Conservation (phyloP, 2,113 vertebrate genomes). For the Brachyhypopomus occidentalis region DNA sequence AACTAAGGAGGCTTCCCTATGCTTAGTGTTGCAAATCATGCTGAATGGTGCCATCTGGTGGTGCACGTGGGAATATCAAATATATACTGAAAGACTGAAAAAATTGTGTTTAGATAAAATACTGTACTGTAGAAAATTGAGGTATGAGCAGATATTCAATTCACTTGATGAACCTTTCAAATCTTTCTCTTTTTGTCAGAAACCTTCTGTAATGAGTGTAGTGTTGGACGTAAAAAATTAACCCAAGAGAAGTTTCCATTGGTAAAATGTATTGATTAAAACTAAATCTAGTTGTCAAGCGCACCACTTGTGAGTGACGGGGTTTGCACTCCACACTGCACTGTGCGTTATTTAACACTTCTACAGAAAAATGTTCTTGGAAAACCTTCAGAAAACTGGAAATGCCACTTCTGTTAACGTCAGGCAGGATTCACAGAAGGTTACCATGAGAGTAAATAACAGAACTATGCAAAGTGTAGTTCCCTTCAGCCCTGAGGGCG, state of each 20-base stretch:
- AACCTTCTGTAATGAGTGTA: too few relatives aligned
- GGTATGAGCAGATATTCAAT: too few relatives aligned
- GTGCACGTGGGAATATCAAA: not conserved
- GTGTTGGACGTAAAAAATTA: not conserved
- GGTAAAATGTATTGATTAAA: not conserved
- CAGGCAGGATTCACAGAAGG: not conserved
- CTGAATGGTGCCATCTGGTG: constrained; percentile 27
- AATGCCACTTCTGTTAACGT: not conserved
- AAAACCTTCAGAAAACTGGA: not conserved
- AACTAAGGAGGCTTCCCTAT: not conserved
- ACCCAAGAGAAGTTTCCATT: not conserved
- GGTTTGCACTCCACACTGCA: not conserved
- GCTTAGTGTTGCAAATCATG: not conserved
- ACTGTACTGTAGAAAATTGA: too few relatives aligned
- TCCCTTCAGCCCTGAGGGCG: too few relatives aligned
- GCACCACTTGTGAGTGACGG: not conserved
- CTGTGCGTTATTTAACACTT: too few relatives aligned
- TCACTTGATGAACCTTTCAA: too few relatives aligned
- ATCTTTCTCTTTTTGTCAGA: too few relatives aligned
- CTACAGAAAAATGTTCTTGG: too few relatives aligned
- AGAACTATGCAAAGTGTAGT: not conserved
- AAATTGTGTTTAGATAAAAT: too few relatives aligned
- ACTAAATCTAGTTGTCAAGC: not conserved
- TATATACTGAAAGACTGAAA: not conserved
- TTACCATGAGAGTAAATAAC: not conserved